phyloP scores from a whole-genome alignment of 2,888 invertebrate species.

The Phengaris arion region DNA sequence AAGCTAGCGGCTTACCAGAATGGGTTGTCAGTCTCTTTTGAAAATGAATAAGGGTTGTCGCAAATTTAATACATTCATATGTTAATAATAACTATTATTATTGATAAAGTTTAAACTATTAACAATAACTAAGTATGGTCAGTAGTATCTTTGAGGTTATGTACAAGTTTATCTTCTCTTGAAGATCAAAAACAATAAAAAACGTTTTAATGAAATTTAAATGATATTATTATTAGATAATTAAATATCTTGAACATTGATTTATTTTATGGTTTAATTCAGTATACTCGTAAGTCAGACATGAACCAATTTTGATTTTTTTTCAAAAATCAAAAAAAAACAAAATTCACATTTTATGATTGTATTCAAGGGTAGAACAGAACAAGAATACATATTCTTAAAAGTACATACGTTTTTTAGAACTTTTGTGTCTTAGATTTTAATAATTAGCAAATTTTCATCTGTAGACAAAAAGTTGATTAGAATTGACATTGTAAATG shows the following conservation, averaged over 20 bases:
- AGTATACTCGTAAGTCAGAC: no score
- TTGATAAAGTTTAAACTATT: neutral
- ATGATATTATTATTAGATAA: neutral
- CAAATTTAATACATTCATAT: constrained; percentile 15
- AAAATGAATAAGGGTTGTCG: neutral
- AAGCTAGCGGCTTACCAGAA: no score
- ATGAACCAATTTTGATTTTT: no score
- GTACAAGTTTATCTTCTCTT: neutral
- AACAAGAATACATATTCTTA: neutral
- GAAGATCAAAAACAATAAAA: neutral
- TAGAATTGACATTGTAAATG: neutral
- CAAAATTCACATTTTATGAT: no score
- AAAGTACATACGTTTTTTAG: neutral
- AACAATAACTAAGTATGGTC: neutral
- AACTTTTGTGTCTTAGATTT: neutral
- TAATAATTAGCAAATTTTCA: constrained; percentile 11
- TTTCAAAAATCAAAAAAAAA: no score
- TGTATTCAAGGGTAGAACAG: neutral
- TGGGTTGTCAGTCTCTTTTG: no score
- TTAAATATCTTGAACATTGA: no score
- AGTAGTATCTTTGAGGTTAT: neutral
- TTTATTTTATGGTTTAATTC: no score
- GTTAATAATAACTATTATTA: neutral
- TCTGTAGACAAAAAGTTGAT: constrained; percentile 13
- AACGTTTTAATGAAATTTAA: neutral